Evolutionary conservation across 92 coral and sea anemone species (phyloP), one percentile per base, ranked within the genome.

Genomic region (Epizoanthus illoricatus): DNA sequence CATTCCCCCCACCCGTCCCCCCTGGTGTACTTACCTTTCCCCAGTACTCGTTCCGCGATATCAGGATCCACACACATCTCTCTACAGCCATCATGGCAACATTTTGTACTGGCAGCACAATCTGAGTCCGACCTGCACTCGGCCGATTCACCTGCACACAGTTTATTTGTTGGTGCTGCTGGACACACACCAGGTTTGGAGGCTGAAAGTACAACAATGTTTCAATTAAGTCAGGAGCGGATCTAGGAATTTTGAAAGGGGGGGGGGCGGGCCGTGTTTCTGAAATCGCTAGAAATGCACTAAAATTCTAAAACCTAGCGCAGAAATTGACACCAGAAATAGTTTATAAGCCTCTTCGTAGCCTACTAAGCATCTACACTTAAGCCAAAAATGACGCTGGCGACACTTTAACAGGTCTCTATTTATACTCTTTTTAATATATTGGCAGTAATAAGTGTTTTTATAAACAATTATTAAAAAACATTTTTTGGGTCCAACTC

Each of bases 81-180:
- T 24, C 42, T 78, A 43, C 82, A 78, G 41, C 82, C 82, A 16
- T 78, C 54, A 21, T 63, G 13, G 39, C 82, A 78, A 19, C 82
- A 78, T 6, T 78, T 78, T 3, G 71, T 36, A 15, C 60, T 69
- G 67, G 59, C 17, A 17, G 41, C 43, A 13, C 82, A 78, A 3
- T 78, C 82, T 5, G 21, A 21, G 54, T 78, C 82, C 52, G 41
- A 3, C 39, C 24, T 13, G 23, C 82, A 78, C 49, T 78, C 59
- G 5, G 71, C 43, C 2, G 72, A 45, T 45, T 78, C 71, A 1
- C 56, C 71, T 11, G 23, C 82, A 11, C 82, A 78, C 13, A 63
- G 56, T 12, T 63, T 42, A 18, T 78, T 59, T 21, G 52, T 62
- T 76, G 68, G 64, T 64, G 82, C 71, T 28, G 45, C 60, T 19